Conservation (phyloP, 2,888 invertebrate genomes). For the Rapana venosa region DNA sequence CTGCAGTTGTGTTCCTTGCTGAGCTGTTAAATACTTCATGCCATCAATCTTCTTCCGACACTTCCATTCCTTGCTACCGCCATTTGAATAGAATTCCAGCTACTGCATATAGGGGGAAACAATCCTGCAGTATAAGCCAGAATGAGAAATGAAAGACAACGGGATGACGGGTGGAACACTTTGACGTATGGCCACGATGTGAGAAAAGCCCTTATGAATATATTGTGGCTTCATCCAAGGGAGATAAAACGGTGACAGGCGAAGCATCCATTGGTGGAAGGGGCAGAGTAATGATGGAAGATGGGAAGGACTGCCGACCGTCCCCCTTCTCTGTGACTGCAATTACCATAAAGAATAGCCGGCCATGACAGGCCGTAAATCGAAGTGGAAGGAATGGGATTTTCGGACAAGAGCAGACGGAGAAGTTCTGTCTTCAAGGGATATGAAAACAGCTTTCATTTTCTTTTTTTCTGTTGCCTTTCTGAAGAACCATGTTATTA, state of each 20-base stretch:
- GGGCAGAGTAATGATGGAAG: neutral
- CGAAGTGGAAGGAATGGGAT: neutral
- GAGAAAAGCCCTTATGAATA: slow-evolving; percentile 16
- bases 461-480: neutral
- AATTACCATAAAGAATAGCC: slow-evolving; percentile 32
- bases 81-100: neutral
- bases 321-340: slow-evolving; percentile 10
- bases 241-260: neutral
- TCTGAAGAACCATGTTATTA: neutral
- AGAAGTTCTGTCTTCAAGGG: slow-evolving; percentile 3
- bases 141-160: neutral
- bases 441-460: neutral
- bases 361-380: neutral
- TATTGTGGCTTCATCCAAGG: neutral
- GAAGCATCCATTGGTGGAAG: neutral
- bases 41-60: neutral
- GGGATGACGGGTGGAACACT: neutral
- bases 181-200: neutral
- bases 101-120: neutral
- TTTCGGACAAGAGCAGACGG: neutral
- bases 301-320: neutral
- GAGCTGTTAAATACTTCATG: neutral
- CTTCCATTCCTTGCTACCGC: neutral
- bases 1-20: neutral
- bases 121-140: neutral